These are phyloP conservation scores for Dicyrtoma fusca DNA, from an alignment of 2,888 invertebrate species.

Conservation along the genomic window DNA sequence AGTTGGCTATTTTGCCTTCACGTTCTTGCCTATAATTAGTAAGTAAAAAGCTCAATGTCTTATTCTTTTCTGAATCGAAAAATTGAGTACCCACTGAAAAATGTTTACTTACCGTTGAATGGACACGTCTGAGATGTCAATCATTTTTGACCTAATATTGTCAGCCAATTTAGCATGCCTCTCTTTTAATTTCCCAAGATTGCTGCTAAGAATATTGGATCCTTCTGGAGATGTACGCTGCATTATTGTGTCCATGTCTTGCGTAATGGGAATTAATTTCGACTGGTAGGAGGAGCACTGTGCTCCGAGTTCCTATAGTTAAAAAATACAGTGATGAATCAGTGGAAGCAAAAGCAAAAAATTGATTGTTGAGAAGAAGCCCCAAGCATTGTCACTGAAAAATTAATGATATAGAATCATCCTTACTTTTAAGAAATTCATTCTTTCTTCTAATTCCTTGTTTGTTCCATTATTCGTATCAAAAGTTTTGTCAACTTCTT, in stretches of 20 bases:
- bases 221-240: conserved; percentile 79
- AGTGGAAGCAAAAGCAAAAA: too few species aligned
- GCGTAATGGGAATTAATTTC: conserved; percentile 76
- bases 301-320: conserved; percentile 69
- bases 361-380: too few species aligned
- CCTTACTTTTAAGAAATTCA: conserved; percentile 49
- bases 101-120: conserved; percentile 63
- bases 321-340: too few species aligned
- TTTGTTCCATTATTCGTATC: conserved; percentile 46
- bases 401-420: not conserved
- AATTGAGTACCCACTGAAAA: not conserved
- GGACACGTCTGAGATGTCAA: conserved; percentile 78
- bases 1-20: conserved; percentile 75
- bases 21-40: conserved; percentile 71
- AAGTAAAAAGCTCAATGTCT: not conserved
- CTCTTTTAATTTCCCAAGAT: conserved; percentile 73
- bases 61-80: not conserved
- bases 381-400: not conserved
- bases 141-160: conserved; percentile 73
- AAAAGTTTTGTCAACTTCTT: conserved; percentile 40
- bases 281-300: conserved; percentile 85
- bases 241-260: conserved; percentile 77
- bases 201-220: conserved; percentile 70
- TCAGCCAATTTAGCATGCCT: conserved; percentile 77
- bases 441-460: conserved; percentile 50